A percentile compares a stretch with the other conserved stretches of the same genome.
phyloP scores from a whole-genome alignment of 2,113 vertebrate genomes.

The Tor tambroides region DNA sequence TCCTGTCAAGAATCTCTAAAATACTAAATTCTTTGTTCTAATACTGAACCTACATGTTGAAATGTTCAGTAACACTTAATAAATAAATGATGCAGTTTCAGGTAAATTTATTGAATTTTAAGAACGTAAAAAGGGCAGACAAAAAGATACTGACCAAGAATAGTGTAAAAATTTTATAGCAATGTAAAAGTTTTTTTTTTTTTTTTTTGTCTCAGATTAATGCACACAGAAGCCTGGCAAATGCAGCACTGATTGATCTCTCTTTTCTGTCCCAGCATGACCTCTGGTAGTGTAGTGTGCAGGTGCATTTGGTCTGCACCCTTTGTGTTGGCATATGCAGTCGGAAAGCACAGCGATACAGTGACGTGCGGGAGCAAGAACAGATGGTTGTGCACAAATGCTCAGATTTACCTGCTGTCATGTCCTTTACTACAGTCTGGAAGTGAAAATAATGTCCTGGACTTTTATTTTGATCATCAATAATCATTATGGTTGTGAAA shows the following conservation, averaged over 20 bases:
- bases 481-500: background rate
- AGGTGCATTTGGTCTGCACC: constrained; percentile 33
- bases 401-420: constrained; percentile 38
- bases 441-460: background rate
- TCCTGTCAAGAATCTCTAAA: background rate
- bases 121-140: background rate
- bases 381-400: constrained; percentile 37
- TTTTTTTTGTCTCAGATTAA: too few relatives aligned
- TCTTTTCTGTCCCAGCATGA: background rate
- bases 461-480: background rate
- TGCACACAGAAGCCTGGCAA: too few relatives aligned
- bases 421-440: constrained; percentile 15
- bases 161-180: background rate
- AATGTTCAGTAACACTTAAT: background rate
- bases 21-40: background rate
- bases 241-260: background rate
- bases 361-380: background rate
- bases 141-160: background rate
- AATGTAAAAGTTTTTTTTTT: background rate
- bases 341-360: constrained; percentile 21
- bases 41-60: background rate
- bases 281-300: background rate
- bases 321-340: constrained; percentile 35
- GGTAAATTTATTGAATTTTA: background rate
- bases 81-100: background rate